These are phyloP conservation scores for Listronotus bonariensis DNA, from an alignment of 1,140 invertebrate genomes.

Conservation along the genomic window DNA sequence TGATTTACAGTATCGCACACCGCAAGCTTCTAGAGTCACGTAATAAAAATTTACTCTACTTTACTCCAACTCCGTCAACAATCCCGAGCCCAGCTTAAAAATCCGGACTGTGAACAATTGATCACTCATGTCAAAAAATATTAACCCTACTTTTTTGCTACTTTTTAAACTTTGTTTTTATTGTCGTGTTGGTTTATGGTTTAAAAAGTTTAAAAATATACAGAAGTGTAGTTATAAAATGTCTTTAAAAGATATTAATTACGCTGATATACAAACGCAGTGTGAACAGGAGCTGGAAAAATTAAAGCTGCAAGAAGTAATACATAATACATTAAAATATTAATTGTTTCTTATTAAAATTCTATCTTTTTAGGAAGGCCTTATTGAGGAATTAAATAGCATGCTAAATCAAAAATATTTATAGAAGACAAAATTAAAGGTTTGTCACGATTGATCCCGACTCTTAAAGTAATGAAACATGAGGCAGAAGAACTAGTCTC, in stretches of 20 bases:
- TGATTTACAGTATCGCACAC: too few species aligned
- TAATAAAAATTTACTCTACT: too few species aligned
- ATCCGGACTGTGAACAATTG: too few species aligned
- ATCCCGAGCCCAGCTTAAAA: too few species aligned
- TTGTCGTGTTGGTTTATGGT: too few species aligned
- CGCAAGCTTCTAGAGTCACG: too few species aligned
- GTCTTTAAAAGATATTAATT: constrained; percentile 10
- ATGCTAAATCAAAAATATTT: constrained; percentile 63
- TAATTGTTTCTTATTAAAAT: constrained; percentile 3
- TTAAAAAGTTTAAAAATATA: too few species aligned
- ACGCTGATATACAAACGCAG: constrained; percentile 18
- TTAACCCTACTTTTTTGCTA: too few species aligned
- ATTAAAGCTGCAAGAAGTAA: constrained; percentile 49
- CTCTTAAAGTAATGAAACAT: constrained; percentile 68
- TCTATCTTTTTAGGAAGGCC: constrained; percentile 58
- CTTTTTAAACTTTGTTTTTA: too few species aligned
- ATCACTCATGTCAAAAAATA: too few species aligned
- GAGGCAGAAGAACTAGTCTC: constrained; percentile 78
- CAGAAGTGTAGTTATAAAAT: constrained; percentile 6
- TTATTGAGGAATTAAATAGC: constrained; percentile 64
- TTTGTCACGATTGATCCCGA: constrained; percentile 68
- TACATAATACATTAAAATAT: background rate
- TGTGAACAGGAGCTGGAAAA: constrained; percentile 46
- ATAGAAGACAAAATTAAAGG: constrained; percentile 71
- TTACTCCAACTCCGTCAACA: too few species aligned